Evolutionary conservation across 1,140 invertebrate species (phyloP).

Genomic region (Drosophila murphyi): DNA sequence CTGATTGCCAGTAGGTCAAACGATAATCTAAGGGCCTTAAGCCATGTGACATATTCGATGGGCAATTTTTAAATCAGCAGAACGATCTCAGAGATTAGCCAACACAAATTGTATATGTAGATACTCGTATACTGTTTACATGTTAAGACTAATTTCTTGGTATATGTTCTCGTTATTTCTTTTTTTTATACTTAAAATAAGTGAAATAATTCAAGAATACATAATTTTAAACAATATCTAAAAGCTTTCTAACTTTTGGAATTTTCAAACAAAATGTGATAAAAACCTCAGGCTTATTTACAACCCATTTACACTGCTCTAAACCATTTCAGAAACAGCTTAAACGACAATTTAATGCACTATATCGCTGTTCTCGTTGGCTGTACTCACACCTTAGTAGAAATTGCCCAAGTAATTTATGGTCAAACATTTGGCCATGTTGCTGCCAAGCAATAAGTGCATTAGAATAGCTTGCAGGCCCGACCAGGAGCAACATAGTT

Average conservation of each 20-base stretch:
- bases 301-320: slow-evolving; percentile 1
- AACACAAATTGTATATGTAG: no score
- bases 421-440: slow-evolving; percentile 30
- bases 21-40: neutral
- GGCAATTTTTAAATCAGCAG: no score
- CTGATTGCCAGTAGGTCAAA: neutral
- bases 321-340: slow-evolving; percentile 11
- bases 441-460: slow-evolving; percentile 30
- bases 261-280: neutral
- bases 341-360: slow-evolving; percentile 30
- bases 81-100: no score
- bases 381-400: slow-evolving; percentile 27
- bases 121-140: no score
- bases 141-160: no score
- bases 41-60: no score
- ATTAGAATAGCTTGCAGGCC: slow-evolving; percentile 45
- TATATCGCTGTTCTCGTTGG: slow-evolving; percentile 33
- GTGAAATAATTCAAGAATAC: neutral
- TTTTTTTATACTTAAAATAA: no score
- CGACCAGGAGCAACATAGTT: slow-evolving; percentile 59
- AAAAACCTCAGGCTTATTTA: neutral
- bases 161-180: no score
- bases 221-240: neutral
- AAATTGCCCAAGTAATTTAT: slow-evolving; percentile 36
- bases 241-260: slow-evolving; percentile 2